Evolutionary conservation across 2,113 vertebrate genomes (phyloP).

Genomic region (Gobiocypris rarus): DNA sequence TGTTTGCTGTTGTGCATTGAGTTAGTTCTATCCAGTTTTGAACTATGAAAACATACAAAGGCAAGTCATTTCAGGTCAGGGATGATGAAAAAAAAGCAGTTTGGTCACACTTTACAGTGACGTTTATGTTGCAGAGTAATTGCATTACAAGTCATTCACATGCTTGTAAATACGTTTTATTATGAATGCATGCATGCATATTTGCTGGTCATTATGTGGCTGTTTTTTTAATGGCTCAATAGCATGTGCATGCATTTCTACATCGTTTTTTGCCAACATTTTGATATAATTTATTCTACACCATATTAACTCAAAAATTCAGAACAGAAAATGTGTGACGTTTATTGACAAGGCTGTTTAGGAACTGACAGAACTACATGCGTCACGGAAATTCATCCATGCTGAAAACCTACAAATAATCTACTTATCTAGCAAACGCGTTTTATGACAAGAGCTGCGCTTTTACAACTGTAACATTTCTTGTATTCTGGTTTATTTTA

Average conservation of each 20-base stretch:
- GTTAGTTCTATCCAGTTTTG: slow-evolving; percentile 16
- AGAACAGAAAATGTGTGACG: too few species aligned
- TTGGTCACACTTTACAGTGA: too few species aligned
- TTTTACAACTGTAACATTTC: background rate
- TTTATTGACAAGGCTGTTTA: background rate
- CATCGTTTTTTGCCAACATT: background rate
- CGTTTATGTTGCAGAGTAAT: too few species aligned
- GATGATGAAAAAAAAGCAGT: too few species aligned
- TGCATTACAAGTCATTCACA: background rate
- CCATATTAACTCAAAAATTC: background rate
- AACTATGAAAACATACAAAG: background rate
- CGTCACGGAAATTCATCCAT: too few species aligned
- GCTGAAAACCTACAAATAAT: background rate
- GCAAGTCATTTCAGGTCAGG: background rate
- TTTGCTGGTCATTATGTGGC: too few species aligned
- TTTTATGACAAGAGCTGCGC: background rate
- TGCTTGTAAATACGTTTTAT: background rate
- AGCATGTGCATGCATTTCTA: background rate
- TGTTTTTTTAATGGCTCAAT: background rate
- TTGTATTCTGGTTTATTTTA: background rate
- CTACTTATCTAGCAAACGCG: background rate
- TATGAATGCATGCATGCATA: too few species aligned
- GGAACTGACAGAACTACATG: background rate
- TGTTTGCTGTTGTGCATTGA: slow-evolving; percentile 43
- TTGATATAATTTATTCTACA: background rate